These are phyloP conservation scores for Hypsibius dujardini DNA, from an alignment of 1,140 invertebrate species.

Conservation along the genomic window DNA sequence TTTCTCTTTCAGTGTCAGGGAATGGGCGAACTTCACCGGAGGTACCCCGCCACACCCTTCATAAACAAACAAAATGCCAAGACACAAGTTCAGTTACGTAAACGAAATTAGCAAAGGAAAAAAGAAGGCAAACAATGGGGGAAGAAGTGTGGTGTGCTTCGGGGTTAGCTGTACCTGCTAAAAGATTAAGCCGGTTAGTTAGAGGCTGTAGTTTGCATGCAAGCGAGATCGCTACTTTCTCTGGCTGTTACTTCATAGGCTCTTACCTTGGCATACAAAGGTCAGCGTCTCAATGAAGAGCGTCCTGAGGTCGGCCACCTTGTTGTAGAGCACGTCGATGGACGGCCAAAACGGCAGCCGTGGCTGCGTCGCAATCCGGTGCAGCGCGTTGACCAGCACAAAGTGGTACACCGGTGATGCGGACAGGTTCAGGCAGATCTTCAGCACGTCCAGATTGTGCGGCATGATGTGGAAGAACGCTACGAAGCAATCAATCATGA, in stretches of 20 bases:
- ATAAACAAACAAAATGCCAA: too few species aligned
- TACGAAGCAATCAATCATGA: conserved; percentile 94
- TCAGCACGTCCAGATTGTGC: conserved; percentile 82
- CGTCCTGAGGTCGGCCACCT: conserved; percentile 69
- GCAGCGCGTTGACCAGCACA: conserved; percentile 74
- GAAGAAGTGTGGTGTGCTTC: too few species aligned
- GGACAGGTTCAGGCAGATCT: conserved; percentile 66
- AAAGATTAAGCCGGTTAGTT: too few species aligned
- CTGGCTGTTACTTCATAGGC: too few species aligned
- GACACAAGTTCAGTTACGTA: too few species aligned
- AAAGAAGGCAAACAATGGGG: too few species aligned
- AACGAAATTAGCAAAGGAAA: too few species aligned
- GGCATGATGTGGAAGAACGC: conserved; percentile 90
- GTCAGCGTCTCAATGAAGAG: conserved; percentile 92
- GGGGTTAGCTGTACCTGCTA: too few species aligned
- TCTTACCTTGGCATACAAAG: conserved; percentile 81
- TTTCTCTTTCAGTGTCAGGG: conserved; percentile 63
- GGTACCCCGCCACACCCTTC: not conserved
- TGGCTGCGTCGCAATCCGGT: conserved; percentile 72
- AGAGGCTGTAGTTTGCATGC: too few species aligned
- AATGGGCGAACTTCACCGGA: not conserved
- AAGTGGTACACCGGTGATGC: conserved; percentile 52
- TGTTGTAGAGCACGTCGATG: conserved; percentile 80
- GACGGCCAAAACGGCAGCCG: conserved; percentile 90
- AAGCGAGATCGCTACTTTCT: too few species aligned